Conservation (phyloP, 2,888 invertebrate species). For the Acanthosepion lycidas region DNA sequence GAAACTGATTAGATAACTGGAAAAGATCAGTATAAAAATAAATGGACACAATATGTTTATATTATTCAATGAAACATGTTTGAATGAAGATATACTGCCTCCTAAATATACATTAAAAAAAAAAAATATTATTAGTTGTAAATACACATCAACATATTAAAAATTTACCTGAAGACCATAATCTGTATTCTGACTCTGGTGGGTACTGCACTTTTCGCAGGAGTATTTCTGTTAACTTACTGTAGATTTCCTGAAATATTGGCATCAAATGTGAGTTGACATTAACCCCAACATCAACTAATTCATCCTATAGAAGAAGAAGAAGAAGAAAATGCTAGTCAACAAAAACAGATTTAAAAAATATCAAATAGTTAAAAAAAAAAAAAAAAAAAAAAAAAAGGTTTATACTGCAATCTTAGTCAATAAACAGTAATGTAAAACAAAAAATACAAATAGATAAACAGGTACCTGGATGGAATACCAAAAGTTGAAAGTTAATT, state of each 20-base stretch:
- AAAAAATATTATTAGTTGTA: no score
- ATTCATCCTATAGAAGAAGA: conserved; percentile 79
- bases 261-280: conserved; percentile 77
- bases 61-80: no score
- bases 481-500: conserved; percentile 92
- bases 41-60: no score
- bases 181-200: conserved; percentile 77
- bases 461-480: conserved; percentile 85
- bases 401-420: not conserved
- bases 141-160: not conserved
- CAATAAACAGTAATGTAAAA: no score
- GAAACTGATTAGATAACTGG: no score
- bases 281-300: conserved; percentile 77
- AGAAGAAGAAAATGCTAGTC: conserved; percentile 36
- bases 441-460: not conserved
- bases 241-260: conserved; percentile 85
- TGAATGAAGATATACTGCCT: no score
- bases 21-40: no score
- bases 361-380: no score
- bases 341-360: not conserved
- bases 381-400: not conserved
- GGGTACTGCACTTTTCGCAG: conserved; percentile 88
- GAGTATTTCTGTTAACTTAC: conserved; percentile 84
- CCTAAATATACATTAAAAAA: no score
- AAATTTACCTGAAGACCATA: conserved; percentile 72